Evolutionary conservation across 1,140 invertebrate genomes (phyloP).

Genomic region (Sycophila sp.): DNA sequence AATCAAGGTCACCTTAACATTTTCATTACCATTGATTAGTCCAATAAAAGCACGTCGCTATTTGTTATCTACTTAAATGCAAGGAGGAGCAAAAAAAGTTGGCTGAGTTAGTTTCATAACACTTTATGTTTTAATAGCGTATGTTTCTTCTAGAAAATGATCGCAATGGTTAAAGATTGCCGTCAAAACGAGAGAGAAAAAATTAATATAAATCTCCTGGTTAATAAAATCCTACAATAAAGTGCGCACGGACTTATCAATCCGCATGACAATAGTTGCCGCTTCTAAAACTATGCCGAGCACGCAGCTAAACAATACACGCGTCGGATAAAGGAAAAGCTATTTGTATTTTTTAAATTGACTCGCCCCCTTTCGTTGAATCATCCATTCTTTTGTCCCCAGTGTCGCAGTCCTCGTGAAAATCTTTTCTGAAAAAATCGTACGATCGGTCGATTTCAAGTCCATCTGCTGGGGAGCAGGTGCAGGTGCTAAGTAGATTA

Average conservation of each 20-base stretch:
- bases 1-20: constrained; percentile 36
- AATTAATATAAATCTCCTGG: no score
- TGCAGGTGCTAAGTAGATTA: constrained; percentile 58
- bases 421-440: constrained; percentile 29
- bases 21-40: constrained; percentile 38
- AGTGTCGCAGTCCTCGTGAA: constrained; percentile 1
- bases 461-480: constrained; percentile 51
- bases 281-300: no score
- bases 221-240: no score
- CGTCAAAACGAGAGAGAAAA: no score
- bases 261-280: no score
- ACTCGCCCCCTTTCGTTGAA: neutral
- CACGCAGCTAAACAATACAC: no score
- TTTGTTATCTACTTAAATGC: constrained; percentile 9
- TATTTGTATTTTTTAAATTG: constrained; percentile 15
- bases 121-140: no score
- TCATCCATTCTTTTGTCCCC: constrained; percentile 31
- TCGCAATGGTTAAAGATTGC: no score
- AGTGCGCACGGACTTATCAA: no score
- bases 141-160: no score
- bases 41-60: constrained; percentile 6
- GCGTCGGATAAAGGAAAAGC: neutral
- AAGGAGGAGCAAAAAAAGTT: neutral
- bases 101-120: neutral
- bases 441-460: constrained; percentile 20